Evolutionary conservation across 1,140 invertebrate genomes (phyloP), one percentile per base, ranked within the genome.

Genomic region (Aphaenogaster floridana): DNA sequence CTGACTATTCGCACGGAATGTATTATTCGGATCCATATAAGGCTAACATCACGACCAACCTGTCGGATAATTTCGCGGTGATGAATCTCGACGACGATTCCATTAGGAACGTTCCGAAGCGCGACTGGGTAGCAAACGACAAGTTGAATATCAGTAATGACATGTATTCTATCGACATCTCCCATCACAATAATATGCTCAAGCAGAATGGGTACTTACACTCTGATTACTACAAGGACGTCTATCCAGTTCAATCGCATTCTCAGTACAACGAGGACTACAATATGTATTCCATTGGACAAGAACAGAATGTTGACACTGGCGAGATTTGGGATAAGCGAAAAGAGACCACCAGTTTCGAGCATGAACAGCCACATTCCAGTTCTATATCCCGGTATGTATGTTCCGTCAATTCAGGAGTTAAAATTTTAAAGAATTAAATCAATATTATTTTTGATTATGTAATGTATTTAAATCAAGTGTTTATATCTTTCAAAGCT

Each of bases 321-420:
- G 95, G 94, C 0, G 95, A 95, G 87, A 95, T 95, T 78, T 95
- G 95, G 95, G 94, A 95, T 68, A 96, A 96, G 80, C 94, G 96
- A 86, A 96, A 97, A 94, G 97, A 97, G 91, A 97, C 96, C 39
- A 97, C 97, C 15, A 97, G 97, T 85, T 97, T 97, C 92, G 97
- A 97, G 88, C 96, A 97, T 64, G 97, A 96, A 89, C 96, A 97
- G 80, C 96, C 96, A 74, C 96, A 95, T 92, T 96, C 96, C 52
- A 96, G 96, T 92, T 95, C 95, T 17, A 93, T 96, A 83, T 90
- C 96, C 5, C 94, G 96, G 95, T 96, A 93, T 76, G 86, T 90
- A 78, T 36, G 15, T 54, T 79, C 66, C 11, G 9, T 86, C 11
- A 45, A 76, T 71, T 71, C 57, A 17, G 64, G 7, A 48, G 5